Conservation (phyloP, 2,888 invertebrate species). For the Mystacides longicornis region DNA sequence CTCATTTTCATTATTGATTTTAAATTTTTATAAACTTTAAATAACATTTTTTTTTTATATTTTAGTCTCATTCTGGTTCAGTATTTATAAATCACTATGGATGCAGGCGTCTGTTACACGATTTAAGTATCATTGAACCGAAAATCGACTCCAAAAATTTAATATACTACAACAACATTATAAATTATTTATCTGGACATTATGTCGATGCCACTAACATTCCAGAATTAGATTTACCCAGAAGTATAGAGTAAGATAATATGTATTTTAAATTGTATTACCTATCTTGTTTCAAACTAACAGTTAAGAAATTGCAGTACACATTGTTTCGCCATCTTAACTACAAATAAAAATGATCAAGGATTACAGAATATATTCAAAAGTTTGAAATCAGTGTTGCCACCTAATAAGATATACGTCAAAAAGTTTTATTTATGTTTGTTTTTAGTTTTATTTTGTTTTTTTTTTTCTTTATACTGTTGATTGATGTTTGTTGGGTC, state of each 20-base stretch:
- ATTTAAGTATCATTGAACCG: conserved; percentile 37
- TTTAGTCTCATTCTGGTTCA: conserved; percentile 48
- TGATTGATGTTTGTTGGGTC: too few species aligned
- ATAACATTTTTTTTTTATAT: conserved; percentile 21
- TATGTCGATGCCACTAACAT: conserved; percentile 36
- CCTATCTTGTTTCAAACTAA: too few species aligned
- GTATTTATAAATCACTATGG: conserved; percentile 47
- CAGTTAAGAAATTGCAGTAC: too few species aligned
- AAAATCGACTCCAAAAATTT: conserved; percentile 39
- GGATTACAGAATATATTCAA: too few species aligned
- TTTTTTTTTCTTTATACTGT: too few species aligned
- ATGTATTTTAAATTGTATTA: too few species aligned
- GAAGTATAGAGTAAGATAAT: conserved; percentile 37
- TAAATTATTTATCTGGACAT: conserved; percentile 39
- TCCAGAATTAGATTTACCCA: conserved; percentile 40
- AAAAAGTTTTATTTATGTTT: too few species aligned
- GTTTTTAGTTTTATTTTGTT: too few species aligned
- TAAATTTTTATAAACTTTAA: conserved; percentile 10
- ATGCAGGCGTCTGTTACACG: conserved; percentile 36
- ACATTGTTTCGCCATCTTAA: too few species aligned
- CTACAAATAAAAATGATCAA: too few species aligned
- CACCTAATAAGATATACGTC: too few species aligned
- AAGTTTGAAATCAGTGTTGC: too few species aligned
- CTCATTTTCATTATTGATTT: conserved; percentile 14
- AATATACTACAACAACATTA: conserved; percentile 40